Evolutionary conservation across 2,888 invertebrate species (phyloP), one percentile per base, ranked within the genome.

Genomic region (Eilema sororculum): DNA sequence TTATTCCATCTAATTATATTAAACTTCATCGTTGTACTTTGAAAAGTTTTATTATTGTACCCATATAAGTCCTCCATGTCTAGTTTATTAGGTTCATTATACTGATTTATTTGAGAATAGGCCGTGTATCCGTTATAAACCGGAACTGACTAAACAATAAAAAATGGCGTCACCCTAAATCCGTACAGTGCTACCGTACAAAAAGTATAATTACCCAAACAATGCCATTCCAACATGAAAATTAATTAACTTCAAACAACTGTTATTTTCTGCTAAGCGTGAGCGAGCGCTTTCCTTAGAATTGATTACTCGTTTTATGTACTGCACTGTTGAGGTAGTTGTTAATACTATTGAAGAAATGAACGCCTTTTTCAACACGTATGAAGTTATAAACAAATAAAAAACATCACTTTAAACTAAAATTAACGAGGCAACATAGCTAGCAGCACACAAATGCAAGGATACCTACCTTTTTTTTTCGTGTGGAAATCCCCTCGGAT

Each of bases 191-290:
- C 8, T 46, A 20, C 46, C 46, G 46, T 6, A 46, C 9, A 52
- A 52, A 46, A 46, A 52, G 8, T n/a, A n/a, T 76, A 72, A 71
- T 72, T 33, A 65, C 68, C 61, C 60, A 52, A 58, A 69, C 59
- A 46, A 59, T 67, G 70, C 16, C 25, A 58, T 58, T 58, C 16
- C 8, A 24, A 58, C 16, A 58, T 16, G 57, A 3, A 25, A 58
- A 13, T 58, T 58, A 58, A 58, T 24, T 13, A 25, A 58, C 57
- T 25, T 58, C 24, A 58, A 25, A 13, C 24, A 58, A 58, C 5
- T 13, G 10, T 58, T 58, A 13, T 24, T 13, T 24, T 58, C 22
- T 13, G 8, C 52, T 52, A n/a, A n/a, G n/a, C 20, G n/a, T n/a
- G n/a, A 52, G n/a, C 9, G 52, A 52, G 52, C 52, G 9, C n/a